A percentile compares a stretch with the other conserved stretches of the same genome.
Evolutionary conservation across 2,113 vertebrate species (phyloP).

Genomic region (Eudyptes chrysolophus): DNA sequence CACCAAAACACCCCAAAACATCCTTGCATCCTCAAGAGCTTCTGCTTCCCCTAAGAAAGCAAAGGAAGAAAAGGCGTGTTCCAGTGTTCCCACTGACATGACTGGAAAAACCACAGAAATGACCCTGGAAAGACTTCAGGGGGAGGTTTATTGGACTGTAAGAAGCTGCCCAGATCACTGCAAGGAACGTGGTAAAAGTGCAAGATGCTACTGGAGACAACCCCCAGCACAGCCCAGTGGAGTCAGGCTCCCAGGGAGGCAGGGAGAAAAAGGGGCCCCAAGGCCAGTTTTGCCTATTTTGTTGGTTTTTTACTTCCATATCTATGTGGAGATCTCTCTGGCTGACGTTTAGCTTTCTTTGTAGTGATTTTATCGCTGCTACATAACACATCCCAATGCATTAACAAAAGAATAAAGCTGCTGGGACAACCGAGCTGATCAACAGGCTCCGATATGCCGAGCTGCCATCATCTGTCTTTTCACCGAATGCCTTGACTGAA

Average conservation of each 20-base stretch:
- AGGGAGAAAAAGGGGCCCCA: neutral
- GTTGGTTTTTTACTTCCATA: neutral
- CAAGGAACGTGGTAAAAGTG: neutral
- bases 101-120: neutral
- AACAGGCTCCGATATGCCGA: slow-evolving; percentile 61
- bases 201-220: neutral
- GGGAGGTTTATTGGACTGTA: no score
- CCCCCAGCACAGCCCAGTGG: neutral
- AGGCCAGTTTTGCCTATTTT: neutral
- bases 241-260: neutral
- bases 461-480: slow-evolving; percentile 70
- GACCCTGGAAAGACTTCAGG: neutral
- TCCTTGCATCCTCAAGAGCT: neutral
- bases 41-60: neutral
- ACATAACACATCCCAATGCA: slow-evolving; percentile 64
- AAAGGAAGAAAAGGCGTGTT: neutral
- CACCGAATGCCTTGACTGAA: slow-evolving; percentile 68
- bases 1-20: neutral
- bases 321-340: slow-evolving; percentile 21
- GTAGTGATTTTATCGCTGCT: slow-evolving; percentile 40
- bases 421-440: slow-evolving; percentile 69
- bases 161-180: neutral
- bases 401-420: slow-evolving; percentile 73
- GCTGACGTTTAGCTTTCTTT: slow-evolving; percentile 65
- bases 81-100: fast-evolving